Conservation (phyloP, 1,140 invertebrate genomes). For the Protaetia brevitarsis region DNA sequence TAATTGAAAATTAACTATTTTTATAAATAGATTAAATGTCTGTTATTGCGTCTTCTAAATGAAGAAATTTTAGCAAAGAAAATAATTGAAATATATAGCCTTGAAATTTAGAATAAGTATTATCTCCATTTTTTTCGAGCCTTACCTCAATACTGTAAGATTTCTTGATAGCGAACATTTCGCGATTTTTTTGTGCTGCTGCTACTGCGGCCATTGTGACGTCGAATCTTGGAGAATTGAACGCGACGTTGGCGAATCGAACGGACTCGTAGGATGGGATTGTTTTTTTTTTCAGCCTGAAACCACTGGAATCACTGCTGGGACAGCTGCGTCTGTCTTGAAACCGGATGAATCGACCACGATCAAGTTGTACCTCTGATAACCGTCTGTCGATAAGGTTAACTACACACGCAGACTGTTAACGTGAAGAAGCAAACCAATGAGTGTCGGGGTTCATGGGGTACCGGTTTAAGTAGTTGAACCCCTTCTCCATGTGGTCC, state of each 20-base stretch:
- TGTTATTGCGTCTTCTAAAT: too few relatives aligned
- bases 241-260: slow-evolving; percentile 26
- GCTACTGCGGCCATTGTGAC: slow-evolving; percentile 74
- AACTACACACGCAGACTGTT: slow-evolving; percentile 35
- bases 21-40: too few relatives aligned
- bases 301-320: slow-evolving; percentile 43
- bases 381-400: slow-evolving; percentile 43
- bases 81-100: background rate
- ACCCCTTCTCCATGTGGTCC: slow-evolving; percentile 36
- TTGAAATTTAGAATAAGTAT: background rate
- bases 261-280: slow-evolving; percentile 34
- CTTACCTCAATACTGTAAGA: slow-evolving; percentile 96
- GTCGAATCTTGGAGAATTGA: slow-evolving; percentile 29
- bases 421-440: slow-evolving; percentile 42
- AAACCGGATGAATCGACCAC: slow-evolving; percentile 36
- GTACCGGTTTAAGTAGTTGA: slow-evolving; percentile 42
- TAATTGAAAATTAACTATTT: too few relatives aligned
- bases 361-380: slow-evolving; percentile 30
- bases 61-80: too few relatives aligned
- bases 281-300: slow-evolving; percentile 38
- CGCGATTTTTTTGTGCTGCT: slow-evolving; percentile 85
- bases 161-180: slow-evolving; percentile 93
- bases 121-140: slow-evolving; percentile 29
- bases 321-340: slow-evolving; percentile 30
- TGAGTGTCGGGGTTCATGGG: slow-evolving; percentile 38